phyloP scores from a whole-genome alignment of 2,113 vertebrate genomes.

The Pituophis catenifer region DNA sequence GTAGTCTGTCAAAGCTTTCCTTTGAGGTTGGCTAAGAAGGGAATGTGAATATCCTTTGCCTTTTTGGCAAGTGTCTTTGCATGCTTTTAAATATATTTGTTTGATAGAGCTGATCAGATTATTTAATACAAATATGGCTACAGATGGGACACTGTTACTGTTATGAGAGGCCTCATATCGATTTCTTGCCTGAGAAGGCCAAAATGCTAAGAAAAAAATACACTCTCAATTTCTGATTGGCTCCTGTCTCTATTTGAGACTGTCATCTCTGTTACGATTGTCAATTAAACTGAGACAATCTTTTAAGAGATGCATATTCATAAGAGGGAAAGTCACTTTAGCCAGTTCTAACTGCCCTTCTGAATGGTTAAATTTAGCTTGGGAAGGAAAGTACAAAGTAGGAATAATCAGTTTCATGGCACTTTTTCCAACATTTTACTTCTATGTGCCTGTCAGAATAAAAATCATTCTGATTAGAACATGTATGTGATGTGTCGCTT shows the following conservation, averaged over 20 bases:
- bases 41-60: conserved; percentile 20
- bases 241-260: background rate
- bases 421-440: background rate
- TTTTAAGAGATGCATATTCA: background rate
- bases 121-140: background rate
- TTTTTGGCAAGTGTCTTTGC: conserved; percentile 11
- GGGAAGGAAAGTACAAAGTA: background rate
- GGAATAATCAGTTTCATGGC: background rate
- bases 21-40: conserved; percentile 15
- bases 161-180: background rate
- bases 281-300: background rate
- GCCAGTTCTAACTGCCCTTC: background rate
- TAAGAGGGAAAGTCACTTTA: background rate
- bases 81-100: conserved; percentile 20
- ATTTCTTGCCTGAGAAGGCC: background rate
- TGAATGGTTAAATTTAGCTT: background rate
- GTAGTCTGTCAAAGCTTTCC: conserved; percentile 20
- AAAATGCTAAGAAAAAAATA: background rate
- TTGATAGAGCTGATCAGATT: conserved; percentile 18
- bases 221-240: background rate
- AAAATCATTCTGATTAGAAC: background rate
- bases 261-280: background rate
- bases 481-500: background rate
- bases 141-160: background rate
- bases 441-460: background rate